Evolutionary conservation across 2,113 vertebrate species (phyloP).

Genomic region (Parus major): DNA sequence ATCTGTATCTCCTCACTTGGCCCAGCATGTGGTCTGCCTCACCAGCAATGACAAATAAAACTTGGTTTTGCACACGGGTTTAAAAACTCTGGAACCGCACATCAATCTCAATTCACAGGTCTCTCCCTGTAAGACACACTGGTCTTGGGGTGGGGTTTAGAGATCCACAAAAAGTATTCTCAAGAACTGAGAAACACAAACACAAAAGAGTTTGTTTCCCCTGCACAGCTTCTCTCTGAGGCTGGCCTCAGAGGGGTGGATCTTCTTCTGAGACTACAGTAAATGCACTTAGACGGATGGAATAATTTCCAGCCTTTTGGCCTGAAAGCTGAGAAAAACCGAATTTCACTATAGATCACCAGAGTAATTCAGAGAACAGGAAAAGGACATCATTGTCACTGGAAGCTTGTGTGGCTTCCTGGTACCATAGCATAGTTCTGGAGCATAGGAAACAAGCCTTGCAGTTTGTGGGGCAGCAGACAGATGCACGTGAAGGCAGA

Average conservation of each 20-base stretch:
- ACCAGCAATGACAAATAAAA: neutral
- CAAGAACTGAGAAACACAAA: neutral
- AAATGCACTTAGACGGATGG: neutral
- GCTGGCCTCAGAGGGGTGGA: neutral
- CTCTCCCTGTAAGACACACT: rapidly evolving
- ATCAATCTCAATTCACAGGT: neutral
- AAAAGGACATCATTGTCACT: neutral
- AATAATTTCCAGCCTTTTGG: neutral
- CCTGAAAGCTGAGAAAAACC: conserved; percentile 10
- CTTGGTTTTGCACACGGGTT: neutral
- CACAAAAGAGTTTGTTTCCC: neutral
- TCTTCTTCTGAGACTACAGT: neutral
- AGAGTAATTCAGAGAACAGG: neutral
- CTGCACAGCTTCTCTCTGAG: neutral
- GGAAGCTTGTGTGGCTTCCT: neutral
- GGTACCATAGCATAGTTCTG: neutral
- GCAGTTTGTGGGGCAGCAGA: neutral
- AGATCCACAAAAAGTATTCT: neutral
- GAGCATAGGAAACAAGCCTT: neutral
- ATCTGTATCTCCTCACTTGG: neutral
- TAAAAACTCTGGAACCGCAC: neutral
- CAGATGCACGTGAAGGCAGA: neutral
- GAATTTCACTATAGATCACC: neutral
- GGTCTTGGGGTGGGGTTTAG: neutral
- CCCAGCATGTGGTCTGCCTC: neutral